Base-by-base conservation (phyloP, 2,797 vertebrate species). In the Arnoldichthys spilopterus region DNA sequence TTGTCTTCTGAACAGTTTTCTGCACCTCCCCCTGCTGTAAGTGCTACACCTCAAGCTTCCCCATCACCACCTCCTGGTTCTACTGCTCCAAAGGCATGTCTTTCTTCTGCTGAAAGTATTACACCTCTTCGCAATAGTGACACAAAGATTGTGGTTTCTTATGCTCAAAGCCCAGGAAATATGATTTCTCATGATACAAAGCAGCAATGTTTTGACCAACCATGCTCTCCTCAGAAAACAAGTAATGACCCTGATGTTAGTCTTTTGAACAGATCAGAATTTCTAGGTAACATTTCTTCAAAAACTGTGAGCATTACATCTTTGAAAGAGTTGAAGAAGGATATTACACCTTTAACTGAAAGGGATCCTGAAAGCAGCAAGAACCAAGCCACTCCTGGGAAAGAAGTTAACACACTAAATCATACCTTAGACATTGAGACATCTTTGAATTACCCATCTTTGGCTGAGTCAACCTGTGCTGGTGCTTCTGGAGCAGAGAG, bases 401-500 rank as follows among this genome's bases (percentile, higher is more conserved):
- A 78, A 82, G 89, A 85, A 81, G 75, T 81, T 72, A 87, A 76
- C 45, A 47, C 61, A 49, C 30, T 82, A 45, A 62, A 78, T 77
- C 64, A 87, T 70, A 28, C 37, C 11, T 74, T 69, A 40, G 80
- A 77, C 40, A 72, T 72, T 11, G 85, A 83, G 3, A 81, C 87
- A 62, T 82, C 82, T 34, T 16, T 3, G n/a, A 47, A 61, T 64
- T 85, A 79, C 63, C 74, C 76, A 30, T 86, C 77, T 13, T 62
- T 81, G 77, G 66, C 67, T 70, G 86, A 82, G 61, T 85, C 89
- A 32, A 67, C 76, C 8, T 85, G 73, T 64, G 70, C 81, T 34
- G 84, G 88, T 74, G 88, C 84, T 81, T 86, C 85, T 43, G 84
- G 72, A 64, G 53, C 53, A 37, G 87, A 88, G 62, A 62, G 83